Evolutionary conservation across 2,113 vertebrate species (phyloP).

Genomic region (Spizaetus ornatus): DNA sequence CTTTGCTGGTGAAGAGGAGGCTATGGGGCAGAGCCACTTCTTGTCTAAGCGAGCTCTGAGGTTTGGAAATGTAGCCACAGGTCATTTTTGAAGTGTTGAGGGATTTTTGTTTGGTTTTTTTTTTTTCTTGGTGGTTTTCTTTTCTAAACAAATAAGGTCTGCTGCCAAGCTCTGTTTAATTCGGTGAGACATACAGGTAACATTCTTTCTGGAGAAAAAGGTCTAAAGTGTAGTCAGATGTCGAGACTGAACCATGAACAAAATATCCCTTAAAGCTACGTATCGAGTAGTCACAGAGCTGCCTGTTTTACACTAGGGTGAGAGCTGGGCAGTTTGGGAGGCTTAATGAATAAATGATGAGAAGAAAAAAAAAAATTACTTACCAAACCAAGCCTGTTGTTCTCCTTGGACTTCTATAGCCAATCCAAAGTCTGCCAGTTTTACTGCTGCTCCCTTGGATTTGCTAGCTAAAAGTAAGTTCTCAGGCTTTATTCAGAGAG

Average conservation of each 20-base stretch:
- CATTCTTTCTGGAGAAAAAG: background rate
- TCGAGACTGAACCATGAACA: background rate
- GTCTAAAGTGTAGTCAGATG: background rate
- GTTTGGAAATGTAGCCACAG: background rate
- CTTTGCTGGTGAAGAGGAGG: background rate
- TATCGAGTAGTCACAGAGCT: background rate
- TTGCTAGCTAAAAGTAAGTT: conserved; percentile 98
- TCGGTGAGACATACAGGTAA: background rate
- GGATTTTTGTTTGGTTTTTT: too few species aligned
- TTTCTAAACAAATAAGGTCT: background rate
- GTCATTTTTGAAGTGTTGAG: background rate
- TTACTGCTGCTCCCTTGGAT: conserved; percentile 95
- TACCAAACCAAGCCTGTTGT: conserved; percentile 98
- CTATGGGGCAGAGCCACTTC: background rate
- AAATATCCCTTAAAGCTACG: background rate
- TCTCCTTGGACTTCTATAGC: conserved; percentile 98
- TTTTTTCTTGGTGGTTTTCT: too few species aligned
- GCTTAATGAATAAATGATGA: background rate
- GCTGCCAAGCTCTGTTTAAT: background rate
- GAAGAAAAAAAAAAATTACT: conserved; percentile 53
- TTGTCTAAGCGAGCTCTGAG: background rate
- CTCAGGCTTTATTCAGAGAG: conserved; percentile 82
- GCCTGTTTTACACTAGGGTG: background rate
- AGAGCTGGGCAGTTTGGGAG: background rate
- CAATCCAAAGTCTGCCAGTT: conserved; percentile 95